Conservation (phyloP, 1,140 invertebrate species). For the Muscidifurax raptorellus region DNA sequence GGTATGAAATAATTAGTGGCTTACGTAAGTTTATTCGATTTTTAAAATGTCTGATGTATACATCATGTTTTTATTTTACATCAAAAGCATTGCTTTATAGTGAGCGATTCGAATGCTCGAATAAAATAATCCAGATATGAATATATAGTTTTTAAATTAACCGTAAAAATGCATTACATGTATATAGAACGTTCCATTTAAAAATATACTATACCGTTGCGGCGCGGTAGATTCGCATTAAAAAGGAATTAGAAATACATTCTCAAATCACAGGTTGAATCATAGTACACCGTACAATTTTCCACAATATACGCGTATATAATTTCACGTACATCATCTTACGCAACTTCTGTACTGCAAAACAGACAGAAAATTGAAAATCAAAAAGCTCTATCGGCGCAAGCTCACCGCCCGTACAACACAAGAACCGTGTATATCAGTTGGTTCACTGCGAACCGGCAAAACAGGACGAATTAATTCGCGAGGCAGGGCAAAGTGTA, state of each 20-base stretch:
- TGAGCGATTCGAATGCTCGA: no score
- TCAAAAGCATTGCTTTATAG: neutral
- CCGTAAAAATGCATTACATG: no score
- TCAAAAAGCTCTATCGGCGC: neutral
- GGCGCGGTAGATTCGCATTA: neutral
- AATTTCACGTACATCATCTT: neutral
- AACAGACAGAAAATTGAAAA: neutral
- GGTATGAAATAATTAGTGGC: neutral
- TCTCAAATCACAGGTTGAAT: neutral
- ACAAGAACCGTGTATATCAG: no score
- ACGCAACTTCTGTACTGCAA: neutral
- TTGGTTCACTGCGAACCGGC: neutral
- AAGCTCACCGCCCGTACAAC: no score
- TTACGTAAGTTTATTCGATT: neutral
- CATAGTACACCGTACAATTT: neutral
- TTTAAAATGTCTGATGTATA: neutral
- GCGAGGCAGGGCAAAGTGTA: slow-evolving; percentile 18
- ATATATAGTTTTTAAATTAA: neutral
- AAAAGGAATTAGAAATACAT: neutral
- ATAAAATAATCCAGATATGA: no score
- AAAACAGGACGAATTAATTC: neutral
- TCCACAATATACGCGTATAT: neutral
- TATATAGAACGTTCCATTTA: no score
- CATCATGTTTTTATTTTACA: neutral
- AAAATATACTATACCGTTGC: neutral